A percentile compares a stretch with the other conserved stretches of the same genome.
Conservation (phyloP, 2,888 invertebrate species). For the Hanleya hanleyi region DNA sequence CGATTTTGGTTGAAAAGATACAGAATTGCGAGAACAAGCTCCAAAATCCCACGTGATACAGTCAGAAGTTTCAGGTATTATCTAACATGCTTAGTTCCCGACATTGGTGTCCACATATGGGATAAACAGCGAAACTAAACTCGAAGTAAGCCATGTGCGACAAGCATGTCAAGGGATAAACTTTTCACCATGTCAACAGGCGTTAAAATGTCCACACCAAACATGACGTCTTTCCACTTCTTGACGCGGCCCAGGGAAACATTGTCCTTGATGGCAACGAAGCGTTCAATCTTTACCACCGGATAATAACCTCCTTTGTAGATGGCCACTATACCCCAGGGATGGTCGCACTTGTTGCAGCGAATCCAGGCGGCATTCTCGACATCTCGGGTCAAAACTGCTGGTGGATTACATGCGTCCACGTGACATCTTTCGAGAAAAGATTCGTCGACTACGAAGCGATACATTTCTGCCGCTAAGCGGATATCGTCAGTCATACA, state of each 20-base stretch:
- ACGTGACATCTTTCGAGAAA: slow-evolving; percentile 31
- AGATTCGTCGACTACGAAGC: slow-evolving; percentile 49
- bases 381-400: no score
- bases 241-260: not conserved
- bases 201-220: not conserved
- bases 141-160: no score
- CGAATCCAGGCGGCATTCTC: not conserved
- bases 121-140: no score
- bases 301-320: not conserved
- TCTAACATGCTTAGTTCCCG: no score
- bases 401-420: no score
- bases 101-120: no score
- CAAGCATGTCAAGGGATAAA: no score
- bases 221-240: not conserved
- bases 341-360: not conserved
- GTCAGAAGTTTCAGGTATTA: no score
- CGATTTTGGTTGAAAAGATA: no score
- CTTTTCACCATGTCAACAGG: no score
- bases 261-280: not conserved
- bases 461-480: slow-evolving; percentile 54
- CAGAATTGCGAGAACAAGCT: no score
- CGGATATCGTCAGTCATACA: slow-evolving; percentile 58
- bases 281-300: not conserved
- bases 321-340: not conserved
- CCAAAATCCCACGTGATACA: no score